These are phyloP conservation scores for Gadus chalcogrammus DNA, from an alignment of 2,113 vertebrate genomes.

Conservation along the genomic window DNA sequence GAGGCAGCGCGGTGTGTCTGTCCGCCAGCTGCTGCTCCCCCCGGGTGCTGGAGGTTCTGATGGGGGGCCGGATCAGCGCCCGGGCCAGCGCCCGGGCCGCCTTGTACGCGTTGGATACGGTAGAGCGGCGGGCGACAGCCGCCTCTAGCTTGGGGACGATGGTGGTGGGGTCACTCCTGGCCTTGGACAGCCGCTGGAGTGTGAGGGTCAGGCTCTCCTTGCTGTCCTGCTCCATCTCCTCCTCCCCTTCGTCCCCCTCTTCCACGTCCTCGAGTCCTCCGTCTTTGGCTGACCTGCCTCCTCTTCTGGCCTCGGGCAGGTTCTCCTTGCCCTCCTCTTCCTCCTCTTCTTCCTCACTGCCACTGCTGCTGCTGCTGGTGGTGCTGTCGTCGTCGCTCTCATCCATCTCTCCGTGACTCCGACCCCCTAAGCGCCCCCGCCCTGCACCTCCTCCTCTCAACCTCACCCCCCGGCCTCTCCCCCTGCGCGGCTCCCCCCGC, in stretches of 20 bases:
- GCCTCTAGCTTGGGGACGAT: conserved; percentile 97
- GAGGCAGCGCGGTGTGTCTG: conserved; percentile 39
- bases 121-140: conserved; percentile 75
- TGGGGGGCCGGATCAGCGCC: conserved; percentile 81
- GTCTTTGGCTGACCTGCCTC: conserved; percentile 53
- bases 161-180: conserved; percentile 85
- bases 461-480: conserved; percentile 65
- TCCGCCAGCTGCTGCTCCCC: conserved; percentile 40
- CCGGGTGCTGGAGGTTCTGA: conserved; percentile 68
- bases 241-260: conserved; percentile 51
- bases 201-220: conserved; percentile 84
- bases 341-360: conserved; percentile 31
- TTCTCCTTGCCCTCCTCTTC: conserved; percentile 55
- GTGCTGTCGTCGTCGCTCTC: conserved; percentile 49
- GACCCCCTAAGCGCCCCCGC: conserved; percentile 47
- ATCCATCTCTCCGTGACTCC: conserved; percentile 42
- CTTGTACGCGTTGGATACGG: conserved; percentile 52
- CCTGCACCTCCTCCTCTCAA: conserved; percentile 62
- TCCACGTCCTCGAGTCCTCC: conserved; percentile 29
- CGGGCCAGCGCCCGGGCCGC: conserved; percentile 76
- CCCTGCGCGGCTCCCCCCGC: conserved; percentile 53
- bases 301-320: conserved; percentile 56
- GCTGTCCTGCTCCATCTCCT: conserved; percentile 45
- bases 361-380: conserved; percentile 54
- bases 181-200: conserved; percentile 80